These are phyloP conservation scores for Pleuronectes platessa DNA, from an alignment of 2,113 vertebrate genomes.

Conservation along the genomic window DNA sequence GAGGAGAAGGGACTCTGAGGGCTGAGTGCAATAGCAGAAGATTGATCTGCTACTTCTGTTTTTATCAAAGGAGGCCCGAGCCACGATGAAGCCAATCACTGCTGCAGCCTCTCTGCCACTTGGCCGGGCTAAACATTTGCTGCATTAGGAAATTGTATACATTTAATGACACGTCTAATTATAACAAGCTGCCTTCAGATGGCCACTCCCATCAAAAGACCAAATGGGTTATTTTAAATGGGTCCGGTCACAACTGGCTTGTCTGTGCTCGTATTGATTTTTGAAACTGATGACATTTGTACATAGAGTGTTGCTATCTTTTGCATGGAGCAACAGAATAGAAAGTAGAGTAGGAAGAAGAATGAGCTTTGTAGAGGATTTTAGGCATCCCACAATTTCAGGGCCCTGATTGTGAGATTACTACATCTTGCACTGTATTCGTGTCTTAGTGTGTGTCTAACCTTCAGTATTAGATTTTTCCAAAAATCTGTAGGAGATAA, in stretches of 20 bases:
- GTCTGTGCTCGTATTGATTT: constrained; percentile 54
- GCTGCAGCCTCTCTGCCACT: constrained; percentile 82
- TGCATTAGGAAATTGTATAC: constrained; percentile 84
- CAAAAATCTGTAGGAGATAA: background rate
- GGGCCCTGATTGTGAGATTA: too few relatives aligned
- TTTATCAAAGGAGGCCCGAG: constrained; percentile 88
- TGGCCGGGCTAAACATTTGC: constrained; percentile 81
- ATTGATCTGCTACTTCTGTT: constrained; percentile 88
- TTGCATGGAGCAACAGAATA: constrained; percentile 17
- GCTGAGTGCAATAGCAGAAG: constrained; percentile 93
- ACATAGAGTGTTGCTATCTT: constrained; percentile 47
- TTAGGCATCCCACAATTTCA: too few relatives aligned
- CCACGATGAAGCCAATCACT: constrained; percentile 83
- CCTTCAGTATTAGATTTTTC: background rate
- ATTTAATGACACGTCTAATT: constrained; percentile 86
- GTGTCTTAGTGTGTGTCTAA: background rate
- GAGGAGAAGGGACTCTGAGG: constrained; percentile 89
- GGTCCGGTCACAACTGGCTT: constrained; percentile 46
- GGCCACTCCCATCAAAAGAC: constrained; percentile 66
- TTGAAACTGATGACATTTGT: constrained; percentile 66
- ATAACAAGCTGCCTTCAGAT: constrained; percentile 70
- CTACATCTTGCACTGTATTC: too few relatives aligned
- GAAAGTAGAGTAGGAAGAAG: background rate
- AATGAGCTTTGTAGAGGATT: background rate
- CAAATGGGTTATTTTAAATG: constrained; percentile 71